phyloP scores from a whole-genome alignment of 2,888 invertebrate species.

The Tetropium fuscum region DNA sequence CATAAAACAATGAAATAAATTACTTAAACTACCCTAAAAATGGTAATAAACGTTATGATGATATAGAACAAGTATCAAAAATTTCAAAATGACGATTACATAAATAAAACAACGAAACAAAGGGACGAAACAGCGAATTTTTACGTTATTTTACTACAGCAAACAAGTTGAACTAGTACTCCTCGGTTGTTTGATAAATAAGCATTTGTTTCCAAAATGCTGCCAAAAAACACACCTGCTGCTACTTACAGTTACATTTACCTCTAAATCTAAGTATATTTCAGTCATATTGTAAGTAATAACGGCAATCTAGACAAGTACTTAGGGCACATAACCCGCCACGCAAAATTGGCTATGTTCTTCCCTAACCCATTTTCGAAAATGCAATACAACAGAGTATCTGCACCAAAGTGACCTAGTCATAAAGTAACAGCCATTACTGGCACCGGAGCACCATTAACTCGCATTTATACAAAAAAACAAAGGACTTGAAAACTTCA shows the following conservation, averaged over 20 bases:
- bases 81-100: conserved; percentile 48
- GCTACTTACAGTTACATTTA: conserved; percentile 5
- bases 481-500: background rate
- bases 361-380: background rate
- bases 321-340: background rate
- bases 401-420: conserved; percentile 7
- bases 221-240: background rate
- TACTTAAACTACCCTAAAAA: conserved; percentile 49
- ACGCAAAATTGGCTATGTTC: background rate
- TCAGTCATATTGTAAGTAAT: conserved; percentile 20
- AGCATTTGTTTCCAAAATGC: conserved; percentile 40
- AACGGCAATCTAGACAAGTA: conserved; percentile 13
- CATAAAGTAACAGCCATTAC: conserved; percentile 18
- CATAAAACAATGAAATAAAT: conserved; percentile 54
- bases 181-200: conserved; percentile 58
- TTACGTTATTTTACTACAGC: conserved; percentile 32
- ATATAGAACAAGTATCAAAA: conserved; percentile 56
- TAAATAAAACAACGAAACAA: conserved; percentile 49
- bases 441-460: conserved; percentile 14
- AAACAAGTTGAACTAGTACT: conserved; percentile 43
- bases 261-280: conserved; percentile 23
- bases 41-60: conserved; percentile 46
- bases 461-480: conserved; percentile 14
- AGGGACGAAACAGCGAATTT: conserved; percentile 47
- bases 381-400: conserved; percentile 1